Evolutionary conservation across 1,140 invertebrate genomes (phyloP).

Genomic region (Euura saliciscinereae): DNA sequence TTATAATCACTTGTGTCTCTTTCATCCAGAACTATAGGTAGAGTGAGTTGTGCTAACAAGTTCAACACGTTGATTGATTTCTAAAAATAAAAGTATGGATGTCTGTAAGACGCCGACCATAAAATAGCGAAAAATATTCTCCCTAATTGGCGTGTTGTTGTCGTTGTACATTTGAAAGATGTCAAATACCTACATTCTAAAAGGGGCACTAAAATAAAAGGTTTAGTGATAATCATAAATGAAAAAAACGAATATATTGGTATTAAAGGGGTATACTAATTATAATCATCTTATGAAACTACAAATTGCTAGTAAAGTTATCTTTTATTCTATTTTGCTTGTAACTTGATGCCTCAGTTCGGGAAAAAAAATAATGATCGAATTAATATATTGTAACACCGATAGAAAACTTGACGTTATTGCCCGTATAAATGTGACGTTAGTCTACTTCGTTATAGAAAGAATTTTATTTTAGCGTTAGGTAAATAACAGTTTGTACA

Average conservation of each 20-base stretch:
- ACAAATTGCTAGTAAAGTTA: neutral
- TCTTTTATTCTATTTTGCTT: neutral
- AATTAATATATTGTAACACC: neutral
- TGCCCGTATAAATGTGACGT: neutral
- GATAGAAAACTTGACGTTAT: neutral
- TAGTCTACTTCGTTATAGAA: neutral
- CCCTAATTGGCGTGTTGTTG: neutral
- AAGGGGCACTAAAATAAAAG: neutral
- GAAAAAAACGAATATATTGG: neutral
- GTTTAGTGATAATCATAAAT: neutral
- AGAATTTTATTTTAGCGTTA: neutral
- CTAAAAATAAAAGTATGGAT: neutral
- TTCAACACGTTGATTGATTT: neutral
- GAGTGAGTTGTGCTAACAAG: neutral
- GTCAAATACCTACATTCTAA: neutral
- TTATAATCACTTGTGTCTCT: neutral
- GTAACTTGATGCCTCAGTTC: neutral
- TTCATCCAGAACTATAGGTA: neutral
- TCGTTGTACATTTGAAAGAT: neutral
- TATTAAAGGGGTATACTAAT: neutral
- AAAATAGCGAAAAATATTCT: neutral
- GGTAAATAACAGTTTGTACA: neutral
- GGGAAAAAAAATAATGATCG: neutral
- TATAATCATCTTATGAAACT: neutral
- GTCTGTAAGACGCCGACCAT: neutral